phyloP scores from a whole-genome alignment of 1,140 invertebrate species.

The Chlorops oryzae region DNA sequence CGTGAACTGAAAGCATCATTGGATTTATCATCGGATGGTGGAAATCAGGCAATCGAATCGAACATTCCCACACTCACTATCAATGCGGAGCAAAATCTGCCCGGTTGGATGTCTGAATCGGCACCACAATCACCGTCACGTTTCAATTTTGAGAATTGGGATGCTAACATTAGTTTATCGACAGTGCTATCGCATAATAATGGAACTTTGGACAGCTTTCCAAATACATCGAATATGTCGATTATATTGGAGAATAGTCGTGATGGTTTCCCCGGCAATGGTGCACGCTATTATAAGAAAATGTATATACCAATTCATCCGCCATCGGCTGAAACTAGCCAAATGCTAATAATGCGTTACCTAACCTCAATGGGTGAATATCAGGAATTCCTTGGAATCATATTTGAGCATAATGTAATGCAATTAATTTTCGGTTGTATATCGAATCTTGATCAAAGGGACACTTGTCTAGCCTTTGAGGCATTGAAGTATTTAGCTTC shows the following conservation, averaged over 20 bases:
- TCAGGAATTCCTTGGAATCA: conserved; percentile 88
- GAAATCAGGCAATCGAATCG: conserved; percentile 6
- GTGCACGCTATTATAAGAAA: conserved; percentile 32
- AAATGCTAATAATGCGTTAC: conserved; percentile 88
- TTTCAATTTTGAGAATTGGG: conserved; percentile 8
- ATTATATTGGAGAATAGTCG: conserved; percentile 41
- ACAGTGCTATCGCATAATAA: too few relatives aligned
- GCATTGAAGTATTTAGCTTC: conserved; percentile 89
- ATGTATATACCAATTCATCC: conserved; percentile 75
- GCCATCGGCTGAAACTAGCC: conserved; percentile 75
- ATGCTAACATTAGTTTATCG: too few relatives aligned
- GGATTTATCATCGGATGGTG: background rate
- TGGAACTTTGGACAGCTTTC: conserved; percentile 11
- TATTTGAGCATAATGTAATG: conserved; percentile 87
- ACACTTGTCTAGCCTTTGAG: conserved; percentile 90
- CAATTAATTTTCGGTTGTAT: conserved; percentile 85
- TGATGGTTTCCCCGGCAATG: conserved; percentile 29
- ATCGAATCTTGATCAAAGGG: conserved; percentile 79
- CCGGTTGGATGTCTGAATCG: conserved; percentile 33
- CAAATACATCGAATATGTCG: conserved; percentile 35
- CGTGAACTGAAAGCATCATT: background rate
- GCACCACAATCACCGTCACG: conserved; percentile 36
- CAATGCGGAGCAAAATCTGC: conserved; percentile 16
- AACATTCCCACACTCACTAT: conserved; percentile 19
- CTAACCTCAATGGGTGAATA: conserved; percentile 93